Percentiles rank a stretch among this genome's conserved stretches.
Conservation (phyloP, 37 sponge, comb jelly and placozoan species). For the Axinella damicornis region DNA sequence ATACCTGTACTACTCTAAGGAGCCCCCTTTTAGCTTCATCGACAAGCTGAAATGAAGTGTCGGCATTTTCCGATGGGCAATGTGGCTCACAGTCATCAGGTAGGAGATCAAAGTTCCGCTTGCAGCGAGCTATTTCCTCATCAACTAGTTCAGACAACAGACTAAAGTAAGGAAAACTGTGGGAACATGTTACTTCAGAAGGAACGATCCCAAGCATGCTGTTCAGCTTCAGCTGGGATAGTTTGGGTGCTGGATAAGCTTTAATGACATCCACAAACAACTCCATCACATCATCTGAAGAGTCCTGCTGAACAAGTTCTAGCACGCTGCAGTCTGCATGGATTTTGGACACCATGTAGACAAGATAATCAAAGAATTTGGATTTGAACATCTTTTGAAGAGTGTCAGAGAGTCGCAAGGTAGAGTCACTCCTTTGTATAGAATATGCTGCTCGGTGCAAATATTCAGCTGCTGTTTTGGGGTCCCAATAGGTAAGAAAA, state of each 20-base stretch:
- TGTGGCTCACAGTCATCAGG: no score
- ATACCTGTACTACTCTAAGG: no score
- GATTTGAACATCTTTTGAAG: constrained; percentile 42
- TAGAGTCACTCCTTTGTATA: constrained; percentile 29
- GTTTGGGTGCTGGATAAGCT: constrained; percentile 49
- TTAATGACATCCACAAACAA: constrained; percentile 70
- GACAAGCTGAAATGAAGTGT: no score
- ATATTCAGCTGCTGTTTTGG: constrained; percentile 35
- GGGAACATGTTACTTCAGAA: no score
- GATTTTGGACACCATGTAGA: constrained; percentile 72
- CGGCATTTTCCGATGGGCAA: no score
- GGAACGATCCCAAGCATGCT: not conserved
- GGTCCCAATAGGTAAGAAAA: constrained; percentile 44
- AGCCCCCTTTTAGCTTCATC: no score
- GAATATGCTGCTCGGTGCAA: constrained; percentile 41
- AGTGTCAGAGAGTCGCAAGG: constrained; percentile 40
- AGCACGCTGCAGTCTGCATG: constrained; percentile 70
- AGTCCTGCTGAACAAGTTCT: constrained; percentile 10
- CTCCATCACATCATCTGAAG: constrained; percentile 9
- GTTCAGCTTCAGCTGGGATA: constrained; percentile 56
- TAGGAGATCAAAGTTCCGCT: no score
- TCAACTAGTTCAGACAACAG: no score
- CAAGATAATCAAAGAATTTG: constrained; percentile 49
- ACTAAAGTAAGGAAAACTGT: no score
- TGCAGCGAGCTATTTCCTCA: no score